Evolutionary conservation across 2,888 invertebrate genomes (phyloP).

Genomic region (Tachina fera): DNA sequence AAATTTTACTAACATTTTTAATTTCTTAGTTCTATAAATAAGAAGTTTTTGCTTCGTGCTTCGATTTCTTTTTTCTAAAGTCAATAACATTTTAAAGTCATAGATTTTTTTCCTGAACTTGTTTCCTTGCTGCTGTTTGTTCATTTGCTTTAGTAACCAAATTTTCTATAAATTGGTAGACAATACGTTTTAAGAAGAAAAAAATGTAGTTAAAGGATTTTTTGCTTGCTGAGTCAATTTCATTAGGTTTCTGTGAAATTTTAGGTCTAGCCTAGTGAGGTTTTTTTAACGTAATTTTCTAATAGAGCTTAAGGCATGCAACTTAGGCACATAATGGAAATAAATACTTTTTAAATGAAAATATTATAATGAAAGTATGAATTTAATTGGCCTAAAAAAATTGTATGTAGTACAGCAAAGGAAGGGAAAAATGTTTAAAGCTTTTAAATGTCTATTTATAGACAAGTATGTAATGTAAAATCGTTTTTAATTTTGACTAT

Average conservation of each 20-base stretch:
- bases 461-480: too few relatives aligned
- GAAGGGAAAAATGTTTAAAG: neutral
- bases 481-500: too few relatives aligned
- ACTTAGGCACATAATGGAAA: neutral
- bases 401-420: neutral
- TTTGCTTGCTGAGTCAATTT: conserved; percentile 18
- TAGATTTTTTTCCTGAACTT: conserved; percentile 46
- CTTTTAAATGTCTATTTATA: too few relatives aligned
- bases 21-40: conserved; percentile 4
- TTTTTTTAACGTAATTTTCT: conserved; percentile 42
- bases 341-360: conserved; percentile 41
- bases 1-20: neutral
- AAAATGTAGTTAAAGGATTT: neutral
- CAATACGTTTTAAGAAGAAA: neutral
- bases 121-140: conserved; percentile 18
- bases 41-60: neutral
- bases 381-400: neutral
- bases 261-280: conserved; percentile 53
- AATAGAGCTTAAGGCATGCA: conserved; percentile 23
- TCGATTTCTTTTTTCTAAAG: conserved; percentile 6
- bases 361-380: conserved; percentile 23
- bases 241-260: conserved; percentile 48
- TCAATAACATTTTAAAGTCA: conserved; percentile 46
- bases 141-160: conserved; percentile 27
- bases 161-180: neutral